phyloP scores from a whole-genome alignment of 2,888 invertebrate genomes.

The Drosophila anceps region DNA sequence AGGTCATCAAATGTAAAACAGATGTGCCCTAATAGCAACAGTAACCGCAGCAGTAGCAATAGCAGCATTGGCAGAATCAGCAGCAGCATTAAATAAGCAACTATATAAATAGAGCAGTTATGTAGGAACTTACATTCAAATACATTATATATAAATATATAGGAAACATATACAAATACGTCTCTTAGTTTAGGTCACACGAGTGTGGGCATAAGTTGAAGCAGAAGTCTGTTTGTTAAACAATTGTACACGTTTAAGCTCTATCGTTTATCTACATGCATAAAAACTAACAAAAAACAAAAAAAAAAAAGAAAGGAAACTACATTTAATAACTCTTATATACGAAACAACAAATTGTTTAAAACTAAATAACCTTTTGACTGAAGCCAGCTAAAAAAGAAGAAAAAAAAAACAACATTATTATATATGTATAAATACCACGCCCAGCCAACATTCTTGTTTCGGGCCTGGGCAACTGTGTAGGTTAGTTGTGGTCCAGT shows the following conservation, averaged over 20 bases:
- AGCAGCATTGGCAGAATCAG: no score
- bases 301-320: slow-evolving; percentile 12
- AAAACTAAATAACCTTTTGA: slow-evolving; percentile 64
- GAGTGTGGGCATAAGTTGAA: slow-evolving; percentile 59
- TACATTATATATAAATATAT: slow-evolving; percentile 22
- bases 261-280: slow-evolving; percentile 80
- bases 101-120: slow-evolving; percentile 7
- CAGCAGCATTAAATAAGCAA: slow-evolving; percentile 26
- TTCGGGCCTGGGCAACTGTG: slow-evolving; percentile 24
- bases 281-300: no score
- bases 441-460: not conserved
- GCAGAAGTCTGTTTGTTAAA: slow-evolving; percentile 79
- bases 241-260: slow-evolving; percentile 81
- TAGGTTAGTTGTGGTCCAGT: slow-evolving; percentile 48
- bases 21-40: slow-evolving; percentile 7
- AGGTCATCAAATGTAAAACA: slow-evolving; percentile 37
- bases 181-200: slow-evolving; percentile 72
- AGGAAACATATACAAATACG: slow-evolving; percentile 41
- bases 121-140: slow-evolving; percentile 15
- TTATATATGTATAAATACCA: not conserved
- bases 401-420: not conserved
- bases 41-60: not conserved
- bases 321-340: slow-evolving; percentile 46
- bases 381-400: slow-evolving; percentile 54
- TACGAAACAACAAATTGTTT: slow-evolving; percentile 55